Evolutionary conservation across 2,797 vertebrate genomes (phyloP).

Genomic region (Tamandua tetradactyla): DNA sequence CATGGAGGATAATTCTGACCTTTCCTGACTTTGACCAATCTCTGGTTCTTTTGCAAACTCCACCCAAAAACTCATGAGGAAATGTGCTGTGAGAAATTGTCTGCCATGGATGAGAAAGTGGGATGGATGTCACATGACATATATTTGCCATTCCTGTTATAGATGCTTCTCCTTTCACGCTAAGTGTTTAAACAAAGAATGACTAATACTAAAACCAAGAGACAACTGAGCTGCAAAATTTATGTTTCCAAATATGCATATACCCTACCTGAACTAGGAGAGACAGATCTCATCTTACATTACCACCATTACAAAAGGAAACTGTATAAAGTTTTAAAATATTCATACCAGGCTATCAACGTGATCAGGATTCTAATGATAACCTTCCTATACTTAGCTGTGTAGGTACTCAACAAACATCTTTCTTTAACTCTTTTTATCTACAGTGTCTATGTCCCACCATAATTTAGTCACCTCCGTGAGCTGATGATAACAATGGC

Average conservation of each 20-base stretch:
- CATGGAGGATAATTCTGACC: not conserved
- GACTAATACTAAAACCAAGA: not conserved
- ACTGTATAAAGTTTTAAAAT: constrained; percentile 34
- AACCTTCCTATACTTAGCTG: constrained; percentile 72
- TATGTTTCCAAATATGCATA: not conserved
- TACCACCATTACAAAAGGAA: constrained; percentile 5
- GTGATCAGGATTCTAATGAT: constrained; percentile 62
- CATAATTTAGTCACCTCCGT: constrained; percentile 59
- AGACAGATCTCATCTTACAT: constrained; percentile 15
- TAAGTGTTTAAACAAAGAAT: not conserved
- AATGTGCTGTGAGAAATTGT: not conserved
- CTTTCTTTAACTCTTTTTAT: constrained; percentile 66
- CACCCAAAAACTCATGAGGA: too few relatives aligned
- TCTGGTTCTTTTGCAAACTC: too few relatives aligned
- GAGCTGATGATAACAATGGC: constrained; percentile 33
- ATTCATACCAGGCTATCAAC: not conserved
- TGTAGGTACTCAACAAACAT: constrained; percentile 73
- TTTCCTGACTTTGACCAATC: not conserved
- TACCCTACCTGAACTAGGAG: not conserved
- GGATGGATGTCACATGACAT: not conserved
- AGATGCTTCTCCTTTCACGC: not conserved
- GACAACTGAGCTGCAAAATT: not conserved
- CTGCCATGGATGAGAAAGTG: not conserved
- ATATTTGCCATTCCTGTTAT: not conserved
- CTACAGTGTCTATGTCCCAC: constrained; percentile 65